Evolutionary conservation across 2,797 vertebrate species (phyloP), one percentile per base, ranked within the genome.

Genomic region (Falco concolor): DNA sequence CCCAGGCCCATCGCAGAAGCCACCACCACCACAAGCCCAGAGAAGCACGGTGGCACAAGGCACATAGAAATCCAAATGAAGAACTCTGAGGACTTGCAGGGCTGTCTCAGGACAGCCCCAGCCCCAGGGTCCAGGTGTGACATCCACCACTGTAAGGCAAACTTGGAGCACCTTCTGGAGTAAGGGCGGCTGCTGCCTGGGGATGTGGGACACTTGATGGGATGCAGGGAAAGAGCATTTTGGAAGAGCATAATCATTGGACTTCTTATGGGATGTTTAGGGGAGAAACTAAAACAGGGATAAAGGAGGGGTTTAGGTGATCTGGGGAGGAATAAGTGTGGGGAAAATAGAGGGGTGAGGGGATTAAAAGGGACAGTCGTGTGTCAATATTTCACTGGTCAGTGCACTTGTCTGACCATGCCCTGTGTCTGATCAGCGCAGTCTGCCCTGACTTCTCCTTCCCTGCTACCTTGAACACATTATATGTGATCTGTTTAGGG

Each of bases 311-410:
- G 28, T 67, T 67, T 65, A 57, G 40, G 40, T 42, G 40, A 42
- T 42, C 15, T 42, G 40, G 40, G 40, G 40, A 42, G 13, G 27
- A 78, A 27, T 3, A 30, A 50, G 3, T 6, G 10, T 22, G 36
- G 7, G 44, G 17, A 61, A 44, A 80, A 52, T 12, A 69, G 42
- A 42, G 14, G 7, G 11, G 3, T 22, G 30, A 75, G 42, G 6
- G 32, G 13, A 32, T 53, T 60, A 32, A 72, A 74, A 54, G 47
- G 8, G 12, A 10, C 6, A 1, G 17, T 27, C 0, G 0, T 10
- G 6, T 53, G 45, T 60, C 59, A 53, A 7, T 27, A 72, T 21
- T 24, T 25, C 9, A 30, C 27, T 11, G 6, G 50, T 30, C 38
- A 22, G 14, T 30, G 16, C 15, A 7, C 12, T 42, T 67, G 14